Evolutionary conservation across 2,113 vertebrate genomes (phyloP), one percentile per base, ranked within the genome.

Genomic region (Corythaixoides concolor): DNA sequence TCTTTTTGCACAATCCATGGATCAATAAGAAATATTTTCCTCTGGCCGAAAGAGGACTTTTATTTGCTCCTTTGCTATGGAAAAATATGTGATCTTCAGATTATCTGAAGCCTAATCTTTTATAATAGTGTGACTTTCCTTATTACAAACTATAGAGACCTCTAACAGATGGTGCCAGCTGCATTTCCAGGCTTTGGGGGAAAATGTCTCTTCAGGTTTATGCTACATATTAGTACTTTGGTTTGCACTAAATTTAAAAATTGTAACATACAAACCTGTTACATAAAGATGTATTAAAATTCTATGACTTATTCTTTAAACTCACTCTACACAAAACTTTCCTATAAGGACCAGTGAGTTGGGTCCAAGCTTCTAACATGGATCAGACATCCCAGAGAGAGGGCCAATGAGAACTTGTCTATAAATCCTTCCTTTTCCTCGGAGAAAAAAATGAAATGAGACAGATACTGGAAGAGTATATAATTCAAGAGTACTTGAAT

Each of bases 71-170:
- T 41, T 15, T 49, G 22, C 14, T 26, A 35, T 8, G 17, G 39
- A 14, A 68, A 83, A 39, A 75, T 28, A 5, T 0, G 35, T 70
- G 11, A 37, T 63, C 75, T 67, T 81, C 1, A 0, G 1, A 32
- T 58, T 74, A 53, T 45, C 24, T 74, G 67, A 69, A 63, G 37
- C 15, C 12, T 35, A 18, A 39, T 84, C 7, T 63, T 83, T 92
- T 32, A 37, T 4, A 64, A 26, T 24, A 72, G n/a, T 0, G 0
- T 13, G 60, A 39, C 33, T 66, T 78, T 15, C 12, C 5, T 62
- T 56, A 68, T 33, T 33, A 80, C 19, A 73, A 37, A 62, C 13
- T 17, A 10, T 6, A 26, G 6, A n/a, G 19, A 50, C 7, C 14
- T 83, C 37, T 63, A 73, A n/a, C 2, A 50, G 28, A 26, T 60